These are phyloP conservation scores for Thalassaphorura encarpata DNA, from an alignment of 1,140 invertebrate species.

Conservation along the genomic window DNA sequence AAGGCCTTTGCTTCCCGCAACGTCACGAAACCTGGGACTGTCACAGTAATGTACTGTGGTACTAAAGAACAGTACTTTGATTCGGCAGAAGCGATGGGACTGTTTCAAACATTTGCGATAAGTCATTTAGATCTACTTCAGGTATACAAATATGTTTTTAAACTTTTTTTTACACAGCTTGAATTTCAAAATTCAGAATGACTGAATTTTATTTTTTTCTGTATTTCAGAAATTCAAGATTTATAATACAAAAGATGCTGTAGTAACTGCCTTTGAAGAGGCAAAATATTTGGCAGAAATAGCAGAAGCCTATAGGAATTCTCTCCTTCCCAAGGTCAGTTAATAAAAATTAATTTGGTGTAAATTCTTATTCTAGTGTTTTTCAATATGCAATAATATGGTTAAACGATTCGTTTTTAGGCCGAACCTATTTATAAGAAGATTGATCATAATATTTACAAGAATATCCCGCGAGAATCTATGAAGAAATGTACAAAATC, in stretches of 20 bases:
- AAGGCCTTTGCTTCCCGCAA: constrained; percentile 3
- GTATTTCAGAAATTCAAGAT: constrained; percentile 17
- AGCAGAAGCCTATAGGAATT: constrained; percentile 3
- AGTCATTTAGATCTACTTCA: background rate
- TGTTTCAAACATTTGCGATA: background rate
- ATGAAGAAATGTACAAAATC: background rate
- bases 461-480: background rate
- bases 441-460: constrained; percentile 23
- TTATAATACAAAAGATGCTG: constrained; percentile 6
- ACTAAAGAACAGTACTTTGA: constrained; percentile 11
- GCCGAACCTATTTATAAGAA: constrained; percentile 21
- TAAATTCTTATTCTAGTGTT: too few relatives aligned
- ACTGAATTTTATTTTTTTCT: constrained; percentile 2
- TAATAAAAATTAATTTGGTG: background rate
- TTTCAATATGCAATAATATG: background rate
- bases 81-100: background rate
- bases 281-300: constrained; percentile 6
- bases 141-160: background rate
- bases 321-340: constrained; percentile 11
- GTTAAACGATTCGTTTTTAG: constrained; percentile 7
- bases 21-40: background rate
- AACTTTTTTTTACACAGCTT: too few relatives aligned
- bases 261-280: constrained; percentile 18
- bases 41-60: constrained; percentile 24
- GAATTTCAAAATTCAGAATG: too few relatives aligned